Evolutionary conservation across 2,888 invertebrate genomes (phyloP).

Genomic region (Elmis aenea): DNA sequence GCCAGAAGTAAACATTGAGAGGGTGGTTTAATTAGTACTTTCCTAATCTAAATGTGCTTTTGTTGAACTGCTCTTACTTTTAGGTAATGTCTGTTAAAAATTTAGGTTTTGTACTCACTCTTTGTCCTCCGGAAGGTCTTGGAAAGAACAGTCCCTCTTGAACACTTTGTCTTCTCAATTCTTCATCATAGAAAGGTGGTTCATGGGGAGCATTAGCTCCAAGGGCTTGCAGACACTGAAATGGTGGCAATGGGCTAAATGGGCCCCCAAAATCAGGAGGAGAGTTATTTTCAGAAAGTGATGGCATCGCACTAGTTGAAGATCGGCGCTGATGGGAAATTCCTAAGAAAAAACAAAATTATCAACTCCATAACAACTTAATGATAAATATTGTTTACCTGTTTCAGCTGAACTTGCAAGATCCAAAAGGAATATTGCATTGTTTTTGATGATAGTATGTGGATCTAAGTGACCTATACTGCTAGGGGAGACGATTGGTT

Average conservation of each 20-base stretch:
- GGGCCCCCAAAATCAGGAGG: constrained; percentile 53
- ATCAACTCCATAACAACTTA: no score
- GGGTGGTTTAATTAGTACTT: no score
- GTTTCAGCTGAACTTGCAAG: constrained; percentile 69
- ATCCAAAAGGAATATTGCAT: constrained; percentile 90
- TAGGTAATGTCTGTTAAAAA: no score
- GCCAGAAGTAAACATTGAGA: no score
- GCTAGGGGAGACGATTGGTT: constrained; percentile 34
- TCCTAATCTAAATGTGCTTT: not conserved
- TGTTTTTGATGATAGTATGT: constrained; percentile 80
- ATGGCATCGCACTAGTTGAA: constrained; percentile 46
- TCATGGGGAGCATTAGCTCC: constrained; percentile 40
- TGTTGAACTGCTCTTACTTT: constrained; percentile 1
- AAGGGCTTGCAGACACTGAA: constrained; percentile 57
- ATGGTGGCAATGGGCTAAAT: constrained; percentile 53
- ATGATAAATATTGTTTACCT: constrained; percentile 19
- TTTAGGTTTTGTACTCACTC: constrained; percentile 38
- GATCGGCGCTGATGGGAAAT: constrained; percentile 36
- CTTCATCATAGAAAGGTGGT: constrained; percentile 47
- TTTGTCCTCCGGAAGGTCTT: constrained; percentile 40
- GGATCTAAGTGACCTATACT: constrained; percentile 40
- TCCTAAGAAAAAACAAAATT: constrained; percentile 12
- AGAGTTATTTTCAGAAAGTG: constrained; percentile 54
- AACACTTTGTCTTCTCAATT: constrained; percentile 46
- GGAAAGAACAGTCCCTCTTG: constrained; percentile 36